A percentile compares a stretch with the other conserved stretches of the same genome.
Evolutionary conservation across 2,797 vertebrate species (phyloP).

Genomic region (Peromyscus eremicus): DNA sequence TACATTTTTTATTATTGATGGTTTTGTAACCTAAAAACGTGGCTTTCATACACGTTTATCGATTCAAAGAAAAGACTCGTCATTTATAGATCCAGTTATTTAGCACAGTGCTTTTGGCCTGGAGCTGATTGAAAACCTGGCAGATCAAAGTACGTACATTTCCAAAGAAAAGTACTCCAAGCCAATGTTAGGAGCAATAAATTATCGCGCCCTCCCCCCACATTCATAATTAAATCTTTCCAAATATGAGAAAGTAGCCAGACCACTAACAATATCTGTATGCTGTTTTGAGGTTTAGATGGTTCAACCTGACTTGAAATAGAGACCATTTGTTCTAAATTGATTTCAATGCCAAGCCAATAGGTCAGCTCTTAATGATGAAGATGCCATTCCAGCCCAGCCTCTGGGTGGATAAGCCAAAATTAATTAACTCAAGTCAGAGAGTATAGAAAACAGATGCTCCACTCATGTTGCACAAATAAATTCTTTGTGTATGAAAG

Average conservation of each 20-base stretch:
- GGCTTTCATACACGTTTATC: not conserved
- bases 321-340: constrained; percentile 79
- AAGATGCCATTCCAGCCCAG: constrained; percentile 75
- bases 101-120: constrained; percentile 54
- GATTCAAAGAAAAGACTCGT: constrained; percentile 36
- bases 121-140: constrained; percentile 72
- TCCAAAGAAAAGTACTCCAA: constrained; percentile 69
- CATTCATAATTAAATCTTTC: constrained; percentile 79
- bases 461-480: constrained; percentile 72
- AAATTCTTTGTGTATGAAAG: constrained; percentile 82
- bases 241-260: constrained; percentile 78
- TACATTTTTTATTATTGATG: constrained; percentile 26
- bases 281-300: constrained; percentile 74
- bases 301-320: constrained; percentile 75
- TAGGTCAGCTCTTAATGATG: constrained; percentile 82
- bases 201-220: constrained; percentile 66
- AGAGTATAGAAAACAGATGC: constrained; percentile 84
- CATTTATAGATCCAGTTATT: constrained; percentile 32
- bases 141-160: constrained; percentile 77
- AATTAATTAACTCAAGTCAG: constrained; percentile 80
- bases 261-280: constrained; percentile 77
- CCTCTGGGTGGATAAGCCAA: constrained; percentile 80
- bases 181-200: constrained; percentile 78
- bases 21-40: not conserved
- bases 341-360: constrained; percentile 81